Evolutionary conservation across 2,888 invertebrate species (phyloP), one percentile per base, ranked within the genome.

Genomic region (Perizoma affinitatum): DNA sequence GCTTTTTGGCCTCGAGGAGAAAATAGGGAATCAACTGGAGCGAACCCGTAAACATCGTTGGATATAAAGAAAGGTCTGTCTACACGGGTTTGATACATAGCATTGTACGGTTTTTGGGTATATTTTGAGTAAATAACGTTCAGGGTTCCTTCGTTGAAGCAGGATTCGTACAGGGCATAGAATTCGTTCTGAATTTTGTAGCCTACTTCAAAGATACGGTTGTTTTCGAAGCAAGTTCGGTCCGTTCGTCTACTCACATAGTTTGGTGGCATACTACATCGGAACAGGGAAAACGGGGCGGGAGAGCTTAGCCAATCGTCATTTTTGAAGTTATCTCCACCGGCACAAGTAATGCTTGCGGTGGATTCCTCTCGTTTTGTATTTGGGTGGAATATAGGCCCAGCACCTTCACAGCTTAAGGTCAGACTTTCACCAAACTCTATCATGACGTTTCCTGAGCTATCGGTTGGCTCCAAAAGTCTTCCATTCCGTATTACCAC

Each of bases 51-150:
- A 6, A 78, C 70, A 8, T 80, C 69, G 50, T 86, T 76, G 1
- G 84, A 80, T 38, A 80, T 78, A 45, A 92, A 92, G 55, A 74
- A 88, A 0, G 90, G 90, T 10, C 91, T 75, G 0, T 74, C 75
- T 0, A 90, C 88, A 74, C 66, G 82, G 0, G 85, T 86, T 71
- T 90, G 90, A 55, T 73, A 92, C n/a, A 78, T 64, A 5, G 86
- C 80, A 52, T 91, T 92, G 65, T 86, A 92, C 1, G 88, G 82
- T 64, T 86, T 87, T 60, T 91, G 92, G 0, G 84, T 85, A 49
- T 91, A 90, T 51, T 82, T 88, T 0, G 90, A 86, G 65, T 89
- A 92, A 3, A 91, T 66, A 2, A 79, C 74, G 46, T 75, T 83
- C 0, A 86, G 65, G 5, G 38, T 58, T 3, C 38, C 61, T 66